These are phyloP conservation scores for Patella depressa DNA, from an alignment of 2,888 invertebrate genomes.

Conservation along the genomic window DNA sequence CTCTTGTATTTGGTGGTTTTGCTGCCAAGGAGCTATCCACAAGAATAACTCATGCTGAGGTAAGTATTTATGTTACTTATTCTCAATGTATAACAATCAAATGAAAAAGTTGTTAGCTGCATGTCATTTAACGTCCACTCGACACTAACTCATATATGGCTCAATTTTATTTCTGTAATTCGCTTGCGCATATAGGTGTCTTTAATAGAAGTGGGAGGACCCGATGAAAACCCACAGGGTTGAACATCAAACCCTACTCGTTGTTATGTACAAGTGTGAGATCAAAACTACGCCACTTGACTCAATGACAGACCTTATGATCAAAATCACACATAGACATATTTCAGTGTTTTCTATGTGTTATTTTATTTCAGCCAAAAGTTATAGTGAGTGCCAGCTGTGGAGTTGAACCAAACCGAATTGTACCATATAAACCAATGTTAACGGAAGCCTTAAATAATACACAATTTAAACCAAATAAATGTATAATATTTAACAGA, in stretches of 20 bases:
- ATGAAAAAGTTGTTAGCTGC: not conserved
- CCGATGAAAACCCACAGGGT: too few species aligned
- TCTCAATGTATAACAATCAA: not conserved
- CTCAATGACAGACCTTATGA: too few species aligned
- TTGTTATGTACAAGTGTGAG: too few species aligned
- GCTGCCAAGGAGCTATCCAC: conserved; percentile 89
- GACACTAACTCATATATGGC: too few species aligned
- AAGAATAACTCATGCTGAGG: conserved; percentile 83
- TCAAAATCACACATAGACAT: too few species aligned
- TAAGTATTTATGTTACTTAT: conserved; percentile 37
- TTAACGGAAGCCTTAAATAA: conserved; percentile 84
- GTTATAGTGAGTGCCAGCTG: conserved; percentile 91
- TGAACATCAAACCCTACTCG: too few species aligned
- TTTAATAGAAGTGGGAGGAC: too few species aligned
- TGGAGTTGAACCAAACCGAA: conserved; percentile 89
- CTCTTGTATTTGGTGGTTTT: conserved; percentile 93
- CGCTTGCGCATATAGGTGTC: too few species aligned
- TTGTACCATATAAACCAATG: conserved; percentile 86
- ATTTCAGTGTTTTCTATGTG: too few species aligned
- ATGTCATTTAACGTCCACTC: too few species aligned
- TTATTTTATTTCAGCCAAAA: conserved; percentile 78
- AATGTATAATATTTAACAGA: conserved; percentile 85
- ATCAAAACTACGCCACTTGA: too few species aligned
- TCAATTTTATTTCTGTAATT: too few species aligned
- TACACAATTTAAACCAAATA: conserved; percentile 81